Percentiles rank a stretch among this genome's conserved stretches.
Evolutionary conservation across 2,888 invertebrate species (phyloP).

Genomic region (Rhynchonema sp.): DNA sequence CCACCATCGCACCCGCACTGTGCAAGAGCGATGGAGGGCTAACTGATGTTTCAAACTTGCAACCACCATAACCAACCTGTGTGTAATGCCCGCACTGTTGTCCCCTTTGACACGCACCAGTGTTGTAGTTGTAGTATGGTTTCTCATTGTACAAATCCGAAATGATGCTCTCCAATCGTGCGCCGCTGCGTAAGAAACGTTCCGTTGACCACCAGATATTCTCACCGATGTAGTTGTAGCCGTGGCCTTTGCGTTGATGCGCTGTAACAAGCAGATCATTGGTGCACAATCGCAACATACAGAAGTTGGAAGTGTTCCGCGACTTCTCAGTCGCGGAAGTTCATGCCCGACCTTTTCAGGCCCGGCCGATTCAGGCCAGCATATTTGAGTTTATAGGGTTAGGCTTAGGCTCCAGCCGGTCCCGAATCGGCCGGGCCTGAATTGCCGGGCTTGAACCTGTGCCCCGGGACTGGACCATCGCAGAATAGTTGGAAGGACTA

Average conservation of each 20-base stretch:
- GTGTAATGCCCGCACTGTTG: slow-evolving; percentile 10
- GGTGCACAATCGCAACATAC: background rate
- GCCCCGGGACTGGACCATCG: no score
- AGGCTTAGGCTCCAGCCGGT: no score
- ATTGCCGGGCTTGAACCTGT: no score
- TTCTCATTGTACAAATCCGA: slow-evolving; percentile 9
- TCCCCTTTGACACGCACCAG: slow-evolving; percentile 1
- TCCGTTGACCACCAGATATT: slow-evolving; percentile 10
- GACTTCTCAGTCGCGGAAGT: no score
- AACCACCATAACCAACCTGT: slow-evolving; percentile 6
- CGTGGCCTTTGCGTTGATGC: background rate
- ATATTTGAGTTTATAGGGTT: no score
- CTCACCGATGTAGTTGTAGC: slow-evolving; percentile 6
- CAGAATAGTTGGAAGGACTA: background rate
- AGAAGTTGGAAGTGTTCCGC: background rate
- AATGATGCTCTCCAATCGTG: slow-evolving; percentile 1
- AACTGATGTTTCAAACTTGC: no score
- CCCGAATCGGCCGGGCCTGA: no score
- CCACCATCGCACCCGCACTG: no score
- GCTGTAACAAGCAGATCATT: background rate
- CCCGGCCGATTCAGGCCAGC: no score
- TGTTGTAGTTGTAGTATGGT: slow-evolving; percentile 4
- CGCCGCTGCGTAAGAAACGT: background rate
- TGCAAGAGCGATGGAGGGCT: no score
- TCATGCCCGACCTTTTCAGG: no score